Evolutionary conservation across 1,140 invertebrate genomes (phyloP).

Genomic region (Cryptotermes secundus): DNA sequence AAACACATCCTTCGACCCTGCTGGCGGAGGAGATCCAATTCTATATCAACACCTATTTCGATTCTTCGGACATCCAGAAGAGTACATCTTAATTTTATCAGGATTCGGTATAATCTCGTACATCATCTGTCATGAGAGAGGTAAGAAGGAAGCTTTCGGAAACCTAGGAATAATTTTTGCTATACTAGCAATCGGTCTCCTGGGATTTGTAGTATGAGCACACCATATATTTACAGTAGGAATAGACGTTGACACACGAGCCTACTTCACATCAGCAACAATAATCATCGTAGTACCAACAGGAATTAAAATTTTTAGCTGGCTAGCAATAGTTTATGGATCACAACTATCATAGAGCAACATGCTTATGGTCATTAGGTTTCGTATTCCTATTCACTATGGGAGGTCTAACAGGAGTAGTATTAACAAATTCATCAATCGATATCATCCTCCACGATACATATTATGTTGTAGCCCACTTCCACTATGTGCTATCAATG

Average conservation of each 20-base stretch:
- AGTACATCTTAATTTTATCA: too few species aligned
- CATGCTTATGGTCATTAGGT: too few species aligned
- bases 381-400: slow-evolving; percentile 62
- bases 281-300: slow-evolving; percentile 48
- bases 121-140: too few species aligned
- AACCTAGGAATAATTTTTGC: too few species aligned
- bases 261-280: slow-evolving; percentile 57
- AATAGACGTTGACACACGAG: slow-evolving; percentile 54
- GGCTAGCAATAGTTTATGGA: slow-evolving; percentile 58
- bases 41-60: too few species aligned
- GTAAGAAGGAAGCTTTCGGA: neutral
- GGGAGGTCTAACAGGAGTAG: slow-evolving; percentile 62
- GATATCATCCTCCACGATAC: slow-evolving; percentile 72
- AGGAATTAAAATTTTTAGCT: slow-evolving; percentile 55
- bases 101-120: too few species aligned
- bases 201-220: too few species aligned
- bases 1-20: too few species aligned
- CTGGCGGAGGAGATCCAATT: too few species aligned
- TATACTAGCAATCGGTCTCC: too few species aligned
- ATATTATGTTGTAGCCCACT: slow-evolving; percentile 75
- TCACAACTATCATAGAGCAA: slow-evolving; percentile 54
- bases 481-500: slow-evolving; percentile 68
- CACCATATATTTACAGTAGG: slow-evolving; percentile 50
- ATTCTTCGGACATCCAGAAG: too few species aligned
- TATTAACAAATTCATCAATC: slow-evolving; percentile 69